phyloP scores from a whole-genome alignment of 2,888 invertebrate genomes.

The Diarsia brunnea region DNA sequence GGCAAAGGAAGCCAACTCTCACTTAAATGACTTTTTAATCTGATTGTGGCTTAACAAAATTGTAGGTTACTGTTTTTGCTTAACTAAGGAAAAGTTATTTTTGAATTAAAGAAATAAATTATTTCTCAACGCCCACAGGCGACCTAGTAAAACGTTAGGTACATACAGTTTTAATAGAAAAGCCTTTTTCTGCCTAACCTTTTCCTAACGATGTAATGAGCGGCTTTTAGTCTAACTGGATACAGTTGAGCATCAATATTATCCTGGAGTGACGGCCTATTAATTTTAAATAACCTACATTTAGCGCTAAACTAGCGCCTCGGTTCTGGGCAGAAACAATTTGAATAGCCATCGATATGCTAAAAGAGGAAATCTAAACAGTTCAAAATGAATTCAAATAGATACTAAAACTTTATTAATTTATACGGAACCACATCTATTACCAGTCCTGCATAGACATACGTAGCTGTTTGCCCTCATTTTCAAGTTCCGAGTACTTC shows the following conservation, averaged over 20 bases:
- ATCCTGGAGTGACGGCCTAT: not conserved
- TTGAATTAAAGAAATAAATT: slow-evolving; percentile 13
- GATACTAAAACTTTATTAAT: not conserved
- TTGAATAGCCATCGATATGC: too few species aligned
- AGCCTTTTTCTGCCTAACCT: not conserved
- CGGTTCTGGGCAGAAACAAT: too few species aligned
- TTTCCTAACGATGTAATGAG: not conserved
- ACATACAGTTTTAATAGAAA: not conserved
- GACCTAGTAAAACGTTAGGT: not conserved
- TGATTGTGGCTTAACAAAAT: slow-evolving; percentile 10
- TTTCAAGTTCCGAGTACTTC: slow-evolving; percentile 35
- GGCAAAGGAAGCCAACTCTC: not conserved
- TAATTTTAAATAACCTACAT: not conserved
- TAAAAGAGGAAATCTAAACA: not conserved
- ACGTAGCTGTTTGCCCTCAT: slow-evolving; percentile 24
- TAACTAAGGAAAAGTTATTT: slow-evolving; percentile 3
- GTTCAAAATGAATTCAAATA: not conserved
- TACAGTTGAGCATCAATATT: not conserved
- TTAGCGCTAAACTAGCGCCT: too few species aligned
- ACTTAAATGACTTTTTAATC: slow-evolving; percentile 17
- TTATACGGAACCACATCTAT: slow-evolving; percentile 11
- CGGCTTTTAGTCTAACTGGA: not conserved
- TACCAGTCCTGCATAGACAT: not conserved
- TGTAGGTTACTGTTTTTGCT: not conserved
- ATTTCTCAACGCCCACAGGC: not conserved